A percentile compares a stretch with the other conserved stretches of the same genome.
phyloP scores from a whole-genome alignment of 2,888 invertebrate genomes.

The Scaptomyza parva region DNA sequence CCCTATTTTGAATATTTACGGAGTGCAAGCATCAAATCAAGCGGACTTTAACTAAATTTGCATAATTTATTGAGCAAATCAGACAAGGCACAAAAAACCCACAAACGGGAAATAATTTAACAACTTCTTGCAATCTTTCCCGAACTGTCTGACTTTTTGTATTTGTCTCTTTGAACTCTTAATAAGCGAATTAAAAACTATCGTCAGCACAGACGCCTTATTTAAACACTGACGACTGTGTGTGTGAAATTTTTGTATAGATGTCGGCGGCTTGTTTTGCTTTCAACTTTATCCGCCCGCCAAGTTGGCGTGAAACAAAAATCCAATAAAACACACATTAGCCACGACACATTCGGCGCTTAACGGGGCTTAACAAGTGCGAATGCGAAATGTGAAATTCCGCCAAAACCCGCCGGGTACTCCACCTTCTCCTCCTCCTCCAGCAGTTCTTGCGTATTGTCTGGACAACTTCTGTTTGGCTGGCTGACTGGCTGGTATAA shows the following conservation, averaged over 20 bases:
- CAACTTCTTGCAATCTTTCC: slow-evolving; percentile 23
- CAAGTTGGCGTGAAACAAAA: slow-evolving; percentile 65
- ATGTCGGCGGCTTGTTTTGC: slow-evolving; percentile 31
- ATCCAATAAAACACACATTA: slow-evolving; percentile 73
- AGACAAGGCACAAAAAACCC: slow-evolving; percentile 18
- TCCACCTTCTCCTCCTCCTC: too few species aligned
- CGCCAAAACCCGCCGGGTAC: not conserved
- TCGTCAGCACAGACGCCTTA: not conserved
- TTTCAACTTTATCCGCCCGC: slow-evolving; percentile 39
- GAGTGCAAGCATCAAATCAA: slow-evolving; percentile 30
- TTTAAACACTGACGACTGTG: not conserved
- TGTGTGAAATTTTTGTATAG: slow-evolving; percentile 5
- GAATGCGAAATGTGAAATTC: slow-evolving; percentile 39
- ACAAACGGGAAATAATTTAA: slow-evolving; percentile 56
- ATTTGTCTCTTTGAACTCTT: slow-evolving; percentile 16
- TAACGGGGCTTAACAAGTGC: slow-evolving; percentile 63
- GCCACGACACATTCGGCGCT: slow-evolving; percentile 71
- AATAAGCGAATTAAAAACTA: slow-evolving; percentile 46
- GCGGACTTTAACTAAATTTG: slow-evolving; percentile 49
- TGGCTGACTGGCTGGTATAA: slow-evolving; percentile 12
- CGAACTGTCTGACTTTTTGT: not conserved
- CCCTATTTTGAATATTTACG: slow-evolving; percentile 19
- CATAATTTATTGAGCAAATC: slow-evolving; percentile 61
- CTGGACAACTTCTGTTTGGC: slow-evolving; percentile 40
- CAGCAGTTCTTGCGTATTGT: not conserved